Base-by-base conservation (phyloP, 1,140 invertebrate species). In the Drosophila melanica region DNA sequence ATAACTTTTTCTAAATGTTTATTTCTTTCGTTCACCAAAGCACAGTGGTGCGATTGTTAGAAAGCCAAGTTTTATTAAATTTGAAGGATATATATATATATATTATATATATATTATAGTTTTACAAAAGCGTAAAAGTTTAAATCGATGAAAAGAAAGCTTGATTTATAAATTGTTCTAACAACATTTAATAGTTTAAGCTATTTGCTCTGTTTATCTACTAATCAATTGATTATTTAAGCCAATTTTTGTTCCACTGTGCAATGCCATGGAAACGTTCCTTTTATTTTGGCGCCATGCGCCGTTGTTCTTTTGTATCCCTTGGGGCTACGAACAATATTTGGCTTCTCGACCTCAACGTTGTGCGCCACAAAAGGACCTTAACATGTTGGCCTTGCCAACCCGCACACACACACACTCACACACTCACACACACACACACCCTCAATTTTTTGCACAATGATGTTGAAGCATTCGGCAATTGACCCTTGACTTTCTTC, bases 401-500 rank as follows among this genome's bases (percentile, higher is more conserved):
- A 41, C 44, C 44, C 45, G 44, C 16, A 42, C 16, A 58, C 30
- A 41, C 18, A n/a, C n/a, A 16, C 10, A 53, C 2, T 35, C 37
- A 20, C 10, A 14, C 42, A 48, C 9, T 37, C 33, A 2, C 44
- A 16, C n/a, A 33, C 12, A 20, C 14, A 20, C 20, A 42, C 12
- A 44, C 39, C 16, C 39, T 9, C n/a, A 27, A 3, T 7, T 59
- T 57, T 64, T 66, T 20, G 42, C 47, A 30, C 53, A 51, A 47
- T 58, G 53, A 30, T 58, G 53, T 60, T 53, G 64, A 39, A 47
- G 45, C 70, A 58, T 69, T 70, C 51, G 39, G 64, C 72, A 75
- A 70, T 75, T 70, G 72, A 75, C 72, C 72, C 66, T 75, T 75
- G 67, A 75, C 72, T 75, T 75, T 75, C 58, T 44, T 55, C 55